A percentile compares a stretch with the other conserved stretches of the same genome.
phyloP scores from a whole-genome alignment of 2,113 vertebrate genomes.

The Columba livia region DNA sequence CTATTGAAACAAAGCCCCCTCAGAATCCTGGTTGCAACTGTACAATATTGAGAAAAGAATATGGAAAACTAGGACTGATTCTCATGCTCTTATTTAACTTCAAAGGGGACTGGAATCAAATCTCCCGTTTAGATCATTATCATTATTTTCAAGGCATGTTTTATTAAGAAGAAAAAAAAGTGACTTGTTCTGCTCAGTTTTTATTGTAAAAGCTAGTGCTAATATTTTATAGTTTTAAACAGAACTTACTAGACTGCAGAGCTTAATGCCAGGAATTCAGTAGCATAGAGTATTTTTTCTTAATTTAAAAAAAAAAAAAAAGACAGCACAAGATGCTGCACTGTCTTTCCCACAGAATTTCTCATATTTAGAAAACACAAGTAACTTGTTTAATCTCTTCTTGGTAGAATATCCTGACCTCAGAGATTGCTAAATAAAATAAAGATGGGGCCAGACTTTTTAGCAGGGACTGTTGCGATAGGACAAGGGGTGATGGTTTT shows the following conservation, averaged over 20 bases:
- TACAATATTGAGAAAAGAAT: neutral
- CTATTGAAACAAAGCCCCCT: neutral
- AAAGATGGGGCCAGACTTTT: too few relatives aligned
- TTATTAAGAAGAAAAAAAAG: neutral
- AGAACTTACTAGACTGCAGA: neutral
- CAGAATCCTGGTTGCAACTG: neutral
- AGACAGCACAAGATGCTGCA: neutral
- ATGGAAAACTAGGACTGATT: neutral
- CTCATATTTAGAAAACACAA: neutral
- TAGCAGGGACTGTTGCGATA: too few relatives aligned
- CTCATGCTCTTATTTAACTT: neutral
- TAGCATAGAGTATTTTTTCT: neutral
- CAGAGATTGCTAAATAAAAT: neutral
- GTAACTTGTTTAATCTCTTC: too few relatives aligned
- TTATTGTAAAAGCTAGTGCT: neutral
- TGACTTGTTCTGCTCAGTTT: neutral
- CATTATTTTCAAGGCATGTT: neutral
- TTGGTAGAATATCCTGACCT: neutral
- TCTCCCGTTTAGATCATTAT: neutral
- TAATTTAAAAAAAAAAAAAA: too few relatives aligned
- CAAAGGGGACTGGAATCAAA: neutral
- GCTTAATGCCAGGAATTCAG: neutral
- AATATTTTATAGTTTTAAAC: neutral
- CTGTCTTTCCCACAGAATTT: neutral
- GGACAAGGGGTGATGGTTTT: too few relatives aligned